Base-by-base conservation (phyloP, 2,113 vertebrate species). In the Sphyrna mokarran region DNA sequence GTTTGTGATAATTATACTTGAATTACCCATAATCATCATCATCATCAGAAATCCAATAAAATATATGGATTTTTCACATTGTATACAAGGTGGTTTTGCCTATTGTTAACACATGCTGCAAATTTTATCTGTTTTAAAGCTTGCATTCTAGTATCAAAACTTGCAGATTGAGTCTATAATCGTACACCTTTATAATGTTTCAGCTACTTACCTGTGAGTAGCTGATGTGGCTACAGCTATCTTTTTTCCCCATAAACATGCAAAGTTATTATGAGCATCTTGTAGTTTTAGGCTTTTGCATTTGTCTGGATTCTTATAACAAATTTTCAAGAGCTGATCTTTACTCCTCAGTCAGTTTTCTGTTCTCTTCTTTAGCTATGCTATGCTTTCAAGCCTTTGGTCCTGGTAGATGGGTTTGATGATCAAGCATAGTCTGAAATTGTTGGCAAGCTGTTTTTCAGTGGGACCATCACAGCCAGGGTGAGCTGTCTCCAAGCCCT, bases 11-110 rank as follows among this genome's bases (percentile, higher is more conserved):
- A 95, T 95, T 72, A 95, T 72, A 23, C 40, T 95, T 72, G 94
- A 72, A 48, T 95, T 95, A 72, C 26, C 43, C 94, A 95, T 95
- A 54, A 95, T 95, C 69, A 95, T 94, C 40, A 94, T 94, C 66
- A 20, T 68, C 18, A 94, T 72, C 48, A 70, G 37, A 76, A 95
- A 95, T 95, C 69, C 94, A 95, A 95, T 95, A 95, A 70, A 95
- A 8, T 54, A 3, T 95, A 95, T 95, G 40, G 94, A 95, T 95
- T 95, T 95, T 95, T 72, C 68, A 54, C 63, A 90, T 76, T 33
- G 40, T 72, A 18, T 72, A 43, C 23, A 54, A 95, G 69, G 40
- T 29, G 5, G 40, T 95, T 95, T 72, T 43, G 22, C 40, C n/a
- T 13, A 26, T 72, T 16, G 26, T 93, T 95, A 72, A 72, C 72